Base-by-base conservation (phyloP, 30 jellyfish, hydroid and myxozoan species). In the Rhopilema esculentum region DNA sequence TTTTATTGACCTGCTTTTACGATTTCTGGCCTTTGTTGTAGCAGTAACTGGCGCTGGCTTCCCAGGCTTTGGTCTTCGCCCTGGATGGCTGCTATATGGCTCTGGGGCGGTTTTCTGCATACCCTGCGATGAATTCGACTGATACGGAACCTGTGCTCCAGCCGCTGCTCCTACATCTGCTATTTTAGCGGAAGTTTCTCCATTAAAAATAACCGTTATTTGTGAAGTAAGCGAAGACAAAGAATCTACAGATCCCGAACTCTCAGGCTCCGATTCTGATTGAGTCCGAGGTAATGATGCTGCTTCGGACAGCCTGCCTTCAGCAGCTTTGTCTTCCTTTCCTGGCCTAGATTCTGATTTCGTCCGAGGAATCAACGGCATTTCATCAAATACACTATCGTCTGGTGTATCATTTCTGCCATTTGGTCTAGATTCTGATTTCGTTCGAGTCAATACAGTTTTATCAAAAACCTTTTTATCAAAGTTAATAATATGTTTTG, bases 71-170 rank as follows among this genome's bases (percentile, higher is more conserved):
- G 90, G 96, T 63, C 96, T 70, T 25, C 96, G 82, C 75, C 61
- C 96, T 29, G 79, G 74, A 49, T 87, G 96, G 33, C 96, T 87
- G 83, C 96, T 87, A 71, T 87, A 87, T 9, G 96, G 96, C 49
- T 85, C 94, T 31, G 94, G 88, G 21, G 48, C 68, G 61, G 84
- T 17, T 27, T 85, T 75, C 70, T 77, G 79, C 33, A 76, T 65
- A 26, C 52, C 49, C 19, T 32, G 66, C 4, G 83, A 16, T 50
- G 48, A 63, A 24, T 85, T 83, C 49, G 94, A 73, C 26, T 85
- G 84, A 50, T 22, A 85, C 1, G 94, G 94, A 6, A 30, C 80
- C 18, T 17, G n/a, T 32, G 27, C 84, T 16, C 84, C 49, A 19
- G 51, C 30, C 27, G 63, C 18, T n/a, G 51, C 27, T 8, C 49